Conservation (phyloP, 2,888 invertebrate species). For the Morpho deidamia region DNA sequence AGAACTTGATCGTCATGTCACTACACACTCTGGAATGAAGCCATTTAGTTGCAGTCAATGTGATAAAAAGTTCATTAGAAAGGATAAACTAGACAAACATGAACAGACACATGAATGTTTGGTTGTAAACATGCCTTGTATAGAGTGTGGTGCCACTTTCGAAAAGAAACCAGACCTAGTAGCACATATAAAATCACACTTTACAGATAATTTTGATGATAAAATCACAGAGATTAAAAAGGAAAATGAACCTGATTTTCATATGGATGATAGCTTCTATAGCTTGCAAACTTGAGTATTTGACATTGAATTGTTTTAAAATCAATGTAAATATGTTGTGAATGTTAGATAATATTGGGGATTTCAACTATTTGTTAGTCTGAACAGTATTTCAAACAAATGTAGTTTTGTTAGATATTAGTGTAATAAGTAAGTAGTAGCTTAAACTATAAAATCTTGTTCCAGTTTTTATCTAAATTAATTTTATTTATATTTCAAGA, state of each 20-base stretch:
- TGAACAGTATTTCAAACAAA: constrained; percentile 20
- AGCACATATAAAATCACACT: constrained; percentile 79
- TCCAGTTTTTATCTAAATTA: no score
- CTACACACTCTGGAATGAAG: constrained; percentile 82
- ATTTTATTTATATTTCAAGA: neutral
- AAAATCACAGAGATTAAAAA: constrained; percentile 60
- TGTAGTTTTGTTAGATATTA: constrained; percentile 12
- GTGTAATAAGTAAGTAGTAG: neutral
- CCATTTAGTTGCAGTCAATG: constrained; percentile 83
- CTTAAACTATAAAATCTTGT: no score
- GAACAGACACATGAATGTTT: constrained; percentile 81
- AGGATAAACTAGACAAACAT: constrained; percentile 83
- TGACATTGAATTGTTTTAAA: neutral
- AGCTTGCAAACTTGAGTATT: constrained; percentile 58
- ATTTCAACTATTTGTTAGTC: neutral
- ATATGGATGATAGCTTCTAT: constrained; percentile 60
- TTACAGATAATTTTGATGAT: constrained; percentile 67
- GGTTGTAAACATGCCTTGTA: constrained; percentile 80
- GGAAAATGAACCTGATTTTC: constrained; percentile 56
- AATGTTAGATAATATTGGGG: no score
- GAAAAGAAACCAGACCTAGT: constrained; percentile 77
- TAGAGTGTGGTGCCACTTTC: constrained; percentile 80
- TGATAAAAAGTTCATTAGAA: constrained; percentile 82
- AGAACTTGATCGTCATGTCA: constrained; percentile 83
- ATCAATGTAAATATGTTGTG: constrained; percentile 1